A percentile compares a stretch with the other conserved stretches of the same genome.
These are phyloP conservation scores for Eupithecia inturbata DNA, from an alignment of 2,888 invertebrate species.

Conservation along the genomic window DNA sequence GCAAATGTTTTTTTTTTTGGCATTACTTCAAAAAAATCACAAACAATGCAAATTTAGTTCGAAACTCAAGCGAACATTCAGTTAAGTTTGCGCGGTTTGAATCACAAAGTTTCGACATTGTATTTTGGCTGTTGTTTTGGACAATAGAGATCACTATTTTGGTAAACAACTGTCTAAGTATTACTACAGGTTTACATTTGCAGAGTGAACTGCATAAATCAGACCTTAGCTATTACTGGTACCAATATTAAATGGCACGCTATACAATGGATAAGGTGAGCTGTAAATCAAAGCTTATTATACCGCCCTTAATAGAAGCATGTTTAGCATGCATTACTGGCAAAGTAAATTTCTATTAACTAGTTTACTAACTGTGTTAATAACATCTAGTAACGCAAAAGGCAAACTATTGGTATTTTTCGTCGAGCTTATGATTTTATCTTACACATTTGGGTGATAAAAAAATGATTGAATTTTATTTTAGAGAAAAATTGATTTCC, in stretches of 20 bases:
- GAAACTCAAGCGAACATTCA: background rate
- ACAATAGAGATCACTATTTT: background rate
- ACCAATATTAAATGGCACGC: background rate
- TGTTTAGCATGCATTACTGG: background rate
- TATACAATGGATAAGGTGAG: background rate
- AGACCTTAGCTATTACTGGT: background rate
- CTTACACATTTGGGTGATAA: background rate
- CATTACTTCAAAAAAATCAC: background rate
- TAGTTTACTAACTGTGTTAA: background rate
- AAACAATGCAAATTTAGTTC: background rate
- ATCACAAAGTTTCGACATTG: background rate
- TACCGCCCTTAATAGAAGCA: background rate
- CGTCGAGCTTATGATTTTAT: background rate
- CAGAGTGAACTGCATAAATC: background rate
- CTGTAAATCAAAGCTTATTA: slow-evolving; percentile 1
- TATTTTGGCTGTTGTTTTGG: background rate
- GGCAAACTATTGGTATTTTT: background rate
- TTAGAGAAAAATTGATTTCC: background rate
- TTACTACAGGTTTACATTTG: background rate
- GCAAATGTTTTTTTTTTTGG: background rate
- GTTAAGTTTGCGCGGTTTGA: background rate
- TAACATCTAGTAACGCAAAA: background rate
- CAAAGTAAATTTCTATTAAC: background rate
- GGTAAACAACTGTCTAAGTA: too few relatives aligned
- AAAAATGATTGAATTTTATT: background rate